phyloP scores from a whole-genome alignment of 2,797 vertebrate genomes.

The Galagoides demidoff region DNA sequence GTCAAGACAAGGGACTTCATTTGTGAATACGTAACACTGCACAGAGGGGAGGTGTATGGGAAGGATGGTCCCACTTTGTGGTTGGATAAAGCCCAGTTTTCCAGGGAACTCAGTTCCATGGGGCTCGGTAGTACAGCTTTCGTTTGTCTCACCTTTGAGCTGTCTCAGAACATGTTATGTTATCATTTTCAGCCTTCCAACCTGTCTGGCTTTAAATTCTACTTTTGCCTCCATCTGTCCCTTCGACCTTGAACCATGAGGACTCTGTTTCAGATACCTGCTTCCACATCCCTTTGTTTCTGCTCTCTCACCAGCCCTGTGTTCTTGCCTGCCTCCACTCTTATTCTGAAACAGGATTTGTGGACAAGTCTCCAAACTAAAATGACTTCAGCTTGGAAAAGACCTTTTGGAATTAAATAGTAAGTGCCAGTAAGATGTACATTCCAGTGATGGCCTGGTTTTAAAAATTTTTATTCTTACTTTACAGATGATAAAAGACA shows the following conservation, averaged over 20 bases:
- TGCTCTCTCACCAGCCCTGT: background rate
- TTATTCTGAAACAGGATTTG: background rate
- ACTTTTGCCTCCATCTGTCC: background rate
- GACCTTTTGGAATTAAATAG: background rate
- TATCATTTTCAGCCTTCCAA: background rate
- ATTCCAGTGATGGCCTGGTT: background rate
- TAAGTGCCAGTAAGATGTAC: background rate
- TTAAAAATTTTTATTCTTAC: background rate
- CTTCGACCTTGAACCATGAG: background rate
- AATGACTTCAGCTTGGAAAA: background rate
- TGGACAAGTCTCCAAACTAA: background rate
- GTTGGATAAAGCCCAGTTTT: background rate
- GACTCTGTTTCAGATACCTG: background rate
- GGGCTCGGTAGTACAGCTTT: background rate
- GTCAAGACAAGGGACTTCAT: background rate
- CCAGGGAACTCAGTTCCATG: background rate
- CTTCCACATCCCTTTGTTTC: background rate
- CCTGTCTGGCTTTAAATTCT: background rate
- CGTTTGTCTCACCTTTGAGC: background rate
- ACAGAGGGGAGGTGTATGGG: accelerated
- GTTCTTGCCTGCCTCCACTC: background rate
- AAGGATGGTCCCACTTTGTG: background rate
- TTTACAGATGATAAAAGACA: conserved; percentile 11
- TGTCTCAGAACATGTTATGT: background rate
- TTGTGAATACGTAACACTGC: background rate